Conservation (phyloP, 1,140 invertebrate species). For the Plutomurus gul region DNA sequence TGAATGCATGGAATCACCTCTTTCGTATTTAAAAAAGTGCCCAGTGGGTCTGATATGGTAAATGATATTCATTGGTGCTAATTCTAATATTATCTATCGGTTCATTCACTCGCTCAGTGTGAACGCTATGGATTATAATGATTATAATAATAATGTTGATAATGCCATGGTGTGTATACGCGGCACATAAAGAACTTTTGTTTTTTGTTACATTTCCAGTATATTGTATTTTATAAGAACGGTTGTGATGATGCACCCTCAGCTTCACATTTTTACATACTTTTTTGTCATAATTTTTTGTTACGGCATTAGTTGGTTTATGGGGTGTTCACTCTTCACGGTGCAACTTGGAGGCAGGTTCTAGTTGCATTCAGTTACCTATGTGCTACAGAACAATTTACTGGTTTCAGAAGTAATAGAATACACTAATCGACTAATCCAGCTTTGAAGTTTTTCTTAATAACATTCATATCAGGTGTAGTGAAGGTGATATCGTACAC, state of each 20-base stretch:
- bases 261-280: slow-evolving; percentile 21
- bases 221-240: no score
- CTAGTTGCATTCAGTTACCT: background rate
- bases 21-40: no score
- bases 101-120: background rate
- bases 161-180: background rate
- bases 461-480: slow-evolving; percentile 2
- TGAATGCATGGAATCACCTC: no score
- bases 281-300: slow-evolving; percentile 20
- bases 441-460: background rate
- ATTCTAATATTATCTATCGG: background rate
- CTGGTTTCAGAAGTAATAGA: background rate
- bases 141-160: slow-evolving; percentile 16
- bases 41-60: no score
- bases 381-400: background rate
- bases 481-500: background rate
- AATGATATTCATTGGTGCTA: no score
- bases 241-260: slow-evolving; percentile 11
- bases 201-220: slow-evolving; percentile 11
- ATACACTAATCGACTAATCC: background rate
- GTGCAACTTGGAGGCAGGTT: background rate
- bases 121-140: background rate
- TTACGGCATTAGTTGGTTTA: background rate
- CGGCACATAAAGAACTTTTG: slow-evolving; percentile 1
- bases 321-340: no score